These are phyloP conservation scores for Dasypogon diadema DNA, from an alignment of 2,888 invertebrate genomes.

Conservation along the genomic window DNA sequence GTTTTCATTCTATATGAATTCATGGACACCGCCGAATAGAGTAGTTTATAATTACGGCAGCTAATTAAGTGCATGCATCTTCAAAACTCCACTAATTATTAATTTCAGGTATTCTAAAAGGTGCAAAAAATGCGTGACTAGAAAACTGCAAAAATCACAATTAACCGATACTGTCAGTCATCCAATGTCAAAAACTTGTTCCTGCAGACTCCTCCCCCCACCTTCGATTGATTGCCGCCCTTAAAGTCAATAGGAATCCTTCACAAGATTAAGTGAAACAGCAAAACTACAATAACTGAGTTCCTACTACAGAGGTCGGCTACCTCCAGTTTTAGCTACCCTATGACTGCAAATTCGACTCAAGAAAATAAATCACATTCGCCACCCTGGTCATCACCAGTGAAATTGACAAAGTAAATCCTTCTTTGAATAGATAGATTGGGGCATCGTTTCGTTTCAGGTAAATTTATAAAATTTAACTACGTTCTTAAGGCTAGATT, in stretches of 20 bases:
- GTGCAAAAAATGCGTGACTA: no score
- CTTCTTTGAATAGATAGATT: slow-evolving; percentile 24
- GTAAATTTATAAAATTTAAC: slow-evolving; percentile 48
- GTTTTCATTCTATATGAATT: no score
- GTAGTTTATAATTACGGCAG: no score
- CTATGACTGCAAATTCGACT: neutral
- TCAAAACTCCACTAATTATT: no score
- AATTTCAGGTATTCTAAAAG: no score
- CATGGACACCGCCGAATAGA: no score
- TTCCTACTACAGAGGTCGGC: neutral
- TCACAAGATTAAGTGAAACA: neutral
- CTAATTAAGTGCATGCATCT: no score
- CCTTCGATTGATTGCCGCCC: neutral
- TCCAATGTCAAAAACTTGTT: no score
- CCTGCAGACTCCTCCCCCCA: no score
- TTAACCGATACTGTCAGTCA: no score
- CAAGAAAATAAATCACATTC: neutral
- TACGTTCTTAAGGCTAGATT: slow-evolving; percentile 25
- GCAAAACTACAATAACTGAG: neutral
- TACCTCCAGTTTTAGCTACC: neutral
- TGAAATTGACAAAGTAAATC: neutral
- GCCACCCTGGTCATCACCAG: neutral
- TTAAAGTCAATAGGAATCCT: neutral
- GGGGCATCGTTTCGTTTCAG: slow-evolving; percentile 19
- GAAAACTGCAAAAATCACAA: no score